phyloP scores from a whole-genome alignment of 2,888 invertebrate genomes.

The Tipula helvola region DNA sequence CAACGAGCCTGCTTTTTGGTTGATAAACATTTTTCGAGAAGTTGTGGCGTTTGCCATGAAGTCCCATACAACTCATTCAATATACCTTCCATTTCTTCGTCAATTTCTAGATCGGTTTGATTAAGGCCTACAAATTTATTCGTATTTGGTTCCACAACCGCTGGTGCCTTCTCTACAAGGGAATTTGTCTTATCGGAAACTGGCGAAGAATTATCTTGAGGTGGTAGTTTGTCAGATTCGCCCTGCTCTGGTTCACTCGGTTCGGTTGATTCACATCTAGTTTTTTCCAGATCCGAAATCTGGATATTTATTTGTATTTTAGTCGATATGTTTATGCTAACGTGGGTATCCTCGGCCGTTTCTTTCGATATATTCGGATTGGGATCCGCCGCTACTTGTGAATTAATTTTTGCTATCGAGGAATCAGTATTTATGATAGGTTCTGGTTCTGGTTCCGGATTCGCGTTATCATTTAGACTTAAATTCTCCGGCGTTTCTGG shows the following conservation, averaged over 20 bases:
- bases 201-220: too few species aligned
- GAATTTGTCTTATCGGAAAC: not conserved
- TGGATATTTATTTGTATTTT: conserved; percentile 33
- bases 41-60: conserved; percentile 32
- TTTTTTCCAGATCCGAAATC: conserved; percentile 21
- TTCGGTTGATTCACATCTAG: not conserved
- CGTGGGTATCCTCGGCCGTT: not conserved
- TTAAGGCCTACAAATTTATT: not conserved
- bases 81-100: conserved; percentile 25
- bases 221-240: not conserved
- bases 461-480: not conserved
- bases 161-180: not conserved
- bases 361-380: not conserved
- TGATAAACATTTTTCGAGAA: conserved; percentile 22
- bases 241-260: not conserved
- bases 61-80: conserved; percentile 30
- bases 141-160: not conserved
- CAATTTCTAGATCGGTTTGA: conserved; percentile 18
- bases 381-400: conserved; percentile 15
- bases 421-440: not conserved
- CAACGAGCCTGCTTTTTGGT: not conserved
- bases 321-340: conserved; percentile 29
- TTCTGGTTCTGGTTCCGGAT: not conserved
- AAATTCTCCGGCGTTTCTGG: not conserved
- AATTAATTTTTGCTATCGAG: conserved; percentile 6